Evolutionary conservation across 2,888 invertebrate genomes (phyloP), one percentile per base, ranked within the genome.

Genomic region (Electrophaes corylata): DNA sequence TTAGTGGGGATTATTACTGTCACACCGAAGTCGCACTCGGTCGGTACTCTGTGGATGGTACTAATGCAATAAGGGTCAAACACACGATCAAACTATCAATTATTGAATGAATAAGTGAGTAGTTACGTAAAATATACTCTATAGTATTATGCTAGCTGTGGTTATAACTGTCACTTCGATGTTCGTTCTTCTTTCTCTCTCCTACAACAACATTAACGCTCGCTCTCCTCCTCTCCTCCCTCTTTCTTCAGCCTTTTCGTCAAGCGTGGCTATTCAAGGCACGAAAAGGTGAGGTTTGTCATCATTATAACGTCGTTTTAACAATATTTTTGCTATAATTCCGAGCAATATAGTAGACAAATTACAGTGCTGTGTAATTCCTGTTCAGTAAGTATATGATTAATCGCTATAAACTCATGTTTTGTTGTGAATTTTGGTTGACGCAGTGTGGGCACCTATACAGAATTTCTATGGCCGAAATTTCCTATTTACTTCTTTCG

Each of bases 231-330:
- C 65, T 79, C 79, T 80, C 81, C 72, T 52, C 45, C 37, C 47
- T 19, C 3, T 10, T 35, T 19, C 56, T 29, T 82, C 63, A 76
- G 71, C 73, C 80, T 81, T 84, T 84, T 88, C 87, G 89, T 92
- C 94, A 95, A 95, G 95, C 95, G 96, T 96, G 96, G 96, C 96
- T 96, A 95, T 95, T 95, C 95, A 95, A 94, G 95, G 95, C 93
- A 95, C 94, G 92, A 95, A 95, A 94, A 95, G 95, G 95, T 95
- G 94, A 86, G 87, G 81, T 84, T 86, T 86, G 80, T 77, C 75
- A 75, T 79, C 71, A 73, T 70, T 76, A 75, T 73, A 77, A 57
- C 68, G 66, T 65, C 65, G 67, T 69, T 71, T 73, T 62, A 60
- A 64, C 62, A 59, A 69, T 66, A 69, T 66, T 70, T 68, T 72